Conservation (phyloP, 2,113 vertebrate species). For the Etia nguti region DNA sequence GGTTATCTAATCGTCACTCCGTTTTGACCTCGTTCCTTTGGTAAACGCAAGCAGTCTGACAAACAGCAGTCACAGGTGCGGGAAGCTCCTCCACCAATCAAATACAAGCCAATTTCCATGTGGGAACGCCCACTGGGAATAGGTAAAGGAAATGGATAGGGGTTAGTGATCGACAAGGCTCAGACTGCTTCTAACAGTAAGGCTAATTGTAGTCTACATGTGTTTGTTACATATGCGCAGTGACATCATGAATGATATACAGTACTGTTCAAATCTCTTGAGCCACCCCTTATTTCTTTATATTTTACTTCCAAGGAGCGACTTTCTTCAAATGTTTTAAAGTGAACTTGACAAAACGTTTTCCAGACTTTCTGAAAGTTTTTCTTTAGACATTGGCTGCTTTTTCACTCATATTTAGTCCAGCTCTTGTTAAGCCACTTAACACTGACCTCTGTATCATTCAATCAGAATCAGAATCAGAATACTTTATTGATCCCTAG, state of each 20-base stretch:
- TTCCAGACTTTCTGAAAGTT: background rate
- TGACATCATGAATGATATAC: background rate
- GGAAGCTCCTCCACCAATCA: constrained; percentile 35
- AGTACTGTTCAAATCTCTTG: background rate
- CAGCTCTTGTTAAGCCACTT: background rate
- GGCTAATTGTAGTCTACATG: background rate
- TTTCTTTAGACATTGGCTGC: background rate
- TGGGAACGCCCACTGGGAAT: background rate
- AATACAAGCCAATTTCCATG: background rate
- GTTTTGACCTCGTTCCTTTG: background rate
- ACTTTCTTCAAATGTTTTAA: background rate
- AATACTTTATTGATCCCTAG: too few relatives aligned
- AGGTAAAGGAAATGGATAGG: background rate
- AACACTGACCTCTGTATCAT: background rate
- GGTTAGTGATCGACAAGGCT: background rate
- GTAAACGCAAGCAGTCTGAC: background rate
- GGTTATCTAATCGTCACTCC: background rate
- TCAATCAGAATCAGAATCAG: too few relatives aligned
- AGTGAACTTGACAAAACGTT: background rate
- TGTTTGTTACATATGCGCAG: background rate
- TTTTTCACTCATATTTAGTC: background rate
- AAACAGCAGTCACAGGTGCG: constrained; percentile 18
- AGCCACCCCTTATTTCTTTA: background rate
- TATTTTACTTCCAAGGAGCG: background rate
- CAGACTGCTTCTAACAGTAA: background rate